A percentile compares a stretch with the other conserved stretches of the same genome.
These are phyloP conservation scores for Echinarachnius parma DNA, from an alignment of 53 echinoderm and acorn worm genomes.

Conservation along the genomic window DNA sequence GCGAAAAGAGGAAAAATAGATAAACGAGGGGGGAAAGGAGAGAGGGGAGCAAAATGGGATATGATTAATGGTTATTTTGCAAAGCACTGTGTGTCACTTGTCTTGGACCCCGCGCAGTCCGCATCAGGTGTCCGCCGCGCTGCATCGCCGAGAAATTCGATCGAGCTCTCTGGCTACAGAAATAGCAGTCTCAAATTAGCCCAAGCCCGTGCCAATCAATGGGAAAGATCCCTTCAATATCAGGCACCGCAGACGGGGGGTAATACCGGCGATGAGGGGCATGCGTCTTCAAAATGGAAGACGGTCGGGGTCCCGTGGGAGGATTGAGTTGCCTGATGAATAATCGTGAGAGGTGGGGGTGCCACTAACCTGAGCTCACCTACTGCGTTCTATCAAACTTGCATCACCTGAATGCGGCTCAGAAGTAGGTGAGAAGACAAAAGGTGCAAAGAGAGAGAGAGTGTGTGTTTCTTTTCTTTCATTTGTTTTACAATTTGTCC, in stretches of 20 bases:
- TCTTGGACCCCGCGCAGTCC: slow-evolving; percentile 34
- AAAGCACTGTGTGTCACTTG: slow-evolving; percentile 46
- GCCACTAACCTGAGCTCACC: slow-evolving; percentile 6
- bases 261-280: slow-evolving; percentile 46
- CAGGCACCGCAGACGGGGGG: slow-evolving; percentile 44
- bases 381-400: slow-evolving; percentile 24
- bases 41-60: slow-evolving; percentile 37
- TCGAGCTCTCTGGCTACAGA: slow-evolving; percentile 52
- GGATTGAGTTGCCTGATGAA: slow-evolving; percentile 47
- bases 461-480: no score
- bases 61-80: slow-evolving; percentile 56
- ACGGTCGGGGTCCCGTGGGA: slow-evolving; percentile 37
- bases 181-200: slow-evolving; percentile 55
- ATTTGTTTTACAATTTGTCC: no score
- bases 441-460: no score
- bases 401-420: slow-evolving; percentile 16
- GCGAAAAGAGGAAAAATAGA: not conserved
- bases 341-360: slow-evolving; percentile 32
- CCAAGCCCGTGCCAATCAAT: slow-evolving; percentile 50
- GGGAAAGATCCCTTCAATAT: slow-evolving; percentile 53
- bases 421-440: no score
- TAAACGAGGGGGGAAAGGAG: slow-evolving; percentile 4
- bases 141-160: slow-evolving; percentile 48
- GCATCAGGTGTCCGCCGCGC: slow-evolving; percentile 42
- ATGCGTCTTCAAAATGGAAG: slow-evolving; percentile 42